These are phyloP conservation scores for Leucoma salicis DNA, from an alignment of 2,888 invertebrate genomes.

Conservation along the genomic window DNA sequence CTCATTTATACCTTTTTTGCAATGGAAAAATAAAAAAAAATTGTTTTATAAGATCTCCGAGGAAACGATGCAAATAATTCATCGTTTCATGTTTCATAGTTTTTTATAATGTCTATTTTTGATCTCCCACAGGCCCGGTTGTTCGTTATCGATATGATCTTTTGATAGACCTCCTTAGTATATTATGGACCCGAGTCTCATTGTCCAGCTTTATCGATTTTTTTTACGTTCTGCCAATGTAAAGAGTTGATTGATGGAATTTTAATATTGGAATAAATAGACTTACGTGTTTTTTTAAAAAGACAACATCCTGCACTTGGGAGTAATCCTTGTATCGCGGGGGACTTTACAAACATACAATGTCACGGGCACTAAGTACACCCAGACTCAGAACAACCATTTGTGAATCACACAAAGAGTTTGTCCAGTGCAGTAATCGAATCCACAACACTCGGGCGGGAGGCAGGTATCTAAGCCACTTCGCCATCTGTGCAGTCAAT, in stretches of 20 bases:
- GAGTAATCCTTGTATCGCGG: no score
- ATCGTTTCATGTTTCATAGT: conserved; percentile 77
- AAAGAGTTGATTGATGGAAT: conserved; percentile 69
- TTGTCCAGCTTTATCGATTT: conserved; percentile 68
- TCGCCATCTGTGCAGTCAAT: no score
- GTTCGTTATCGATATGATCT: conserved; percentile 75
- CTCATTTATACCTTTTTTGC: conserved; percentile 75
- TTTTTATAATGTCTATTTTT: conserved; percentile 60
- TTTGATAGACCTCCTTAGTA: conserved; percentile 76
- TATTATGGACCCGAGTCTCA: conserved; percentile 62
- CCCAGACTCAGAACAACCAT: no score
- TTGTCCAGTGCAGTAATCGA: no score
- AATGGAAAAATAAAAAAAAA: conserved; percentile 62
- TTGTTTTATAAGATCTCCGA: conserved; percentile 75
- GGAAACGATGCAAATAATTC: conserved; percentile 81
- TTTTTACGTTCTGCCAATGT: conserved; percentile 36
- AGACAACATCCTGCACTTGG: no score
- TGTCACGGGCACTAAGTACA: no score
- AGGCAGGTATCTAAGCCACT: no score
- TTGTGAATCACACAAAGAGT: no score
- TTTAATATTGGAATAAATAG: no score
- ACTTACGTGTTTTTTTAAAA: no score
- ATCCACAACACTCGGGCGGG: no score
- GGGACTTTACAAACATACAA: no score
- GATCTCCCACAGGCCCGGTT: conserved; percentile 73